Conservation (phyloP, 2,888 invertebrate species). For the Athrips mouffetella region DNA sequence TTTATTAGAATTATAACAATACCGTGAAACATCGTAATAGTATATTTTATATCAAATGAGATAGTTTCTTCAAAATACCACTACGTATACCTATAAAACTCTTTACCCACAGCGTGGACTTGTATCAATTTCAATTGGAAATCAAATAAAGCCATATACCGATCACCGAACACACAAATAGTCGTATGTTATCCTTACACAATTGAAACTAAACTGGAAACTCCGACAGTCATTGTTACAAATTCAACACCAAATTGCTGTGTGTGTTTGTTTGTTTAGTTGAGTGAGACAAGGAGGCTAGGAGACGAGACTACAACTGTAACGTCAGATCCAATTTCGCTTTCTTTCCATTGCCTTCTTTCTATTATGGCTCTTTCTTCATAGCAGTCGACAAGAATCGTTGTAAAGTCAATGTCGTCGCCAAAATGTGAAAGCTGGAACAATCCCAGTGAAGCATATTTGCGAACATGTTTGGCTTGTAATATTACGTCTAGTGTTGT, state of each 20-base stretch:
- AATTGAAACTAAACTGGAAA: constrained; percentile 11
- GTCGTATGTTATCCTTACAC: constrained; percentile 8
- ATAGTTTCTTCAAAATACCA: too few species aligned
- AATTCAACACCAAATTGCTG: constrained; percentile 18
- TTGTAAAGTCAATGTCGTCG: background rate
- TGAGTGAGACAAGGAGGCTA: constrained; percentile 14
- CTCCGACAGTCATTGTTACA: constrained; percentile 12
- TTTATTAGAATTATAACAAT: too few species aligned
- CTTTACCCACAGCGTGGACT: too few species aligned
- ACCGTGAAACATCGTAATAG: too few species aligned
- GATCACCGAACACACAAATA: background rate
- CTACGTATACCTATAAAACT: too few species aligned
- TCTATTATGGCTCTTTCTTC: background rate
- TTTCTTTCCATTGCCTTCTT: background rate
- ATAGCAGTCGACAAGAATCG: background rate
- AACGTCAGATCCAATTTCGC: background rate
- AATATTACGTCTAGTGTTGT: constrained; percentile 10
- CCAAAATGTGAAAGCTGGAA: background rate
- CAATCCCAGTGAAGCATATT: constrained; percentile 17
- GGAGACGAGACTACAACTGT: constrained; percentile 2
- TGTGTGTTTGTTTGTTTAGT: constrained; percentile 17
- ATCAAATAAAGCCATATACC: constrained; percentile 1
- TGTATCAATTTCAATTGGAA: background rate
- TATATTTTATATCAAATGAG: too few species aligned
- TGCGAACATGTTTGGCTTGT: constrained; percentile 18